Percentiles rank a stretch among this genome's conserved stretches.
phyloP scores from a whole-genome alignment of 2,113 vertebrate species.

The Sapajus apella region DNA sequence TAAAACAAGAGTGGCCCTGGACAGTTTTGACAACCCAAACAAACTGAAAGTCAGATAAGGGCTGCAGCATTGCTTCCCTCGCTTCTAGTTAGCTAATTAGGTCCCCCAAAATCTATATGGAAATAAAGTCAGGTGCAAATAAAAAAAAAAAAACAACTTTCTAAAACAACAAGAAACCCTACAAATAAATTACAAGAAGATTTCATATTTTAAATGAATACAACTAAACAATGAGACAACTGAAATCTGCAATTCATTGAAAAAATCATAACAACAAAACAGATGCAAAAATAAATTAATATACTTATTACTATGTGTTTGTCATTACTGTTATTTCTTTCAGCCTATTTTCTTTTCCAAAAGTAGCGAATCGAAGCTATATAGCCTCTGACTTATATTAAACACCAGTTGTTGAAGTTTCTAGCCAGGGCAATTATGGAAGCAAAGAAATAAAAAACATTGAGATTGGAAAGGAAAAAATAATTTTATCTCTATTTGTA shows the following conservation, averaged over 20 bases:
- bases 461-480: not conserved
- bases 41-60: constrained; percentile 48
- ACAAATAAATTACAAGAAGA: not conserved
- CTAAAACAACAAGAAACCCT: not conserved
- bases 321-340: not conserved
- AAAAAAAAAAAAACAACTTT: not conserved
- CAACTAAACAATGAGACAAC: not conserved
- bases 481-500: not conserved
- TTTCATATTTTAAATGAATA: not conserved
- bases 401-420: not conserved
- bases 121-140: not conserved
- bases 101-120: not conserved
- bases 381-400: not conserved
- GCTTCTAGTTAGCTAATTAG: not conserved
- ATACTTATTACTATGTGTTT: not conserved
- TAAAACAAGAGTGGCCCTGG: constrained; percentile 1
- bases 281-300: not conserved
- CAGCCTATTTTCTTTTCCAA: not conserved
- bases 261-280: not conserved
- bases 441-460: not conserved
- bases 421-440: not conserved
- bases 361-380: not conserved
- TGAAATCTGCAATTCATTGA: not conserved
- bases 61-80: not conserved
- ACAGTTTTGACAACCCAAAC: not conserved